Percentiles rank a stretch among this genome's conserved stretches.
These are phyloP conservation scores for Euglossa dilemma DNA, from an alignment of 1,140 invertebrate species.

Conservation along the genomic window DNA sequence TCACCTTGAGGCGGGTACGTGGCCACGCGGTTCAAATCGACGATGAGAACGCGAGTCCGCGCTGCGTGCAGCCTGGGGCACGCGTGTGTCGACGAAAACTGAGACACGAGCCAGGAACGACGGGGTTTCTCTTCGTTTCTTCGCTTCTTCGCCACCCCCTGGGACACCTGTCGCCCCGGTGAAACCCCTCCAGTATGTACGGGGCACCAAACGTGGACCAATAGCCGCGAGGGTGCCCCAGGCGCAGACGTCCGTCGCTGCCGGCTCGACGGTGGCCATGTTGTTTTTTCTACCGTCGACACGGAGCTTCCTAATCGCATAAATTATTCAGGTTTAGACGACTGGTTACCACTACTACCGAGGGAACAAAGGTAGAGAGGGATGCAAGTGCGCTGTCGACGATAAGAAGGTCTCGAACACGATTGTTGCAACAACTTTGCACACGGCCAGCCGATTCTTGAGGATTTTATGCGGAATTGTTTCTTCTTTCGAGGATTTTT, in stretches of 20 bases:
- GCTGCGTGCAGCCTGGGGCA: neutral
- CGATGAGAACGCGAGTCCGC: constrained; percentile 4
- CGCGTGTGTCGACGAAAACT: constrained; percentile 45
- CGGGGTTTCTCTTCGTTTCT: constrained; percentile 17
- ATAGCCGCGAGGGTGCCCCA: constrained; percentile 66
- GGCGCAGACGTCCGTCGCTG: constrained; percentile 66
- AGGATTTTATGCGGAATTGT: neutral
- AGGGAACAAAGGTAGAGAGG: neutral
- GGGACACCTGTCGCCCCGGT: constrained; percentile 17
- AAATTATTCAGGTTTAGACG: constrained; percentile 64
- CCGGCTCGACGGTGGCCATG: constrained; percentile 41
- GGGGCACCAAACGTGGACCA: constrained; percentile 77
- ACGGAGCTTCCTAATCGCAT: constrained; percentile 55
- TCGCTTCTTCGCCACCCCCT: neutral
- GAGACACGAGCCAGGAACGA: neutral
- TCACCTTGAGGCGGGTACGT: constrained; percentile 29
- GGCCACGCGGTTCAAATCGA: constrained; percentile 3
- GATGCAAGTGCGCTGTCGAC: neutral
- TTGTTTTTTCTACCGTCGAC: constrained; percentile 46
- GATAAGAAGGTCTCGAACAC: constrained; percentile 2
- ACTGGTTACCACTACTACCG: neutral
- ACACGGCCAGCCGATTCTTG: neutral
- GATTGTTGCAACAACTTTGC: neutral
- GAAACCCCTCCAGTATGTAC: constrained; percentile 21
- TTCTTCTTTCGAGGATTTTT: too few relatives aligned